phyloP scores from a whole-genome alignment of 2,888 invertebrate species.

The Synanthedon tipuliformis region DNA sequence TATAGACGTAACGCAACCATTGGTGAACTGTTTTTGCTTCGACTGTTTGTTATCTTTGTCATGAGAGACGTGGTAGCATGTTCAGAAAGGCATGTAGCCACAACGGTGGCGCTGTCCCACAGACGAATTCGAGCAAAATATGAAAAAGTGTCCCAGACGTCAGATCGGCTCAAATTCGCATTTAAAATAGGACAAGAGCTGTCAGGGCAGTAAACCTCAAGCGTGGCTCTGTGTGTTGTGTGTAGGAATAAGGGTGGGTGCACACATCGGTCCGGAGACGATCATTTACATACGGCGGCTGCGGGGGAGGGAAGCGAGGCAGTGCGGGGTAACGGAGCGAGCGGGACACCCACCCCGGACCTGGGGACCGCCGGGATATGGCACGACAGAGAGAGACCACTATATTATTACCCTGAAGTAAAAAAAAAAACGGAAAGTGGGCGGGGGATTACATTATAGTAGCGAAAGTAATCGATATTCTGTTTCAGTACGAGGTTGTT shows the following conservation, averaged over 20 bases:
- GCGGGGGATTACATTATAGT: slow-evolving; percentile 73
- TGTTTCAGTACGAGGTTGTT: slow-evolving; percentile 68
- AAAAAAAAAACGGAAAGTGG: slow-evolving; percentile 64
- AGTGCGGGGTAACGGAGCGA: slow-evolving; percentile 27
- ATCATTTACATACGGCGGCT: slow-evolving; percentile 68
- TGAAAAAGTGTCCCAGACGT: slow-evolving; percentile 21
- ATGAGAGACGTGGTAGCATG: slow-evolving; percentile 38
- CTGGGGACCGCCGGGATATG: slow-evolving; percentile 33
- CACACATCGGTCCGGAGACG: slow-evolving; percentile 58
- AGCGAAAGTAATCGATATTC: slow-evolving; percentile 73
- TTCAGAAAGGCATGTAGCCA: slow-evolving; percentile 22
- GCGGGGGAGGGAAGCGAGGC: slow-evolving; percentile 17
- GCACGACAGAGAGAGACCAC: slow-evolving; percentile 54
- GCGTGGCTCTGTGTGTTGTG: slow-evolving; percentile 35
- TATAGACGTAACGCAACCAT: slow-evolving; percentile 14
- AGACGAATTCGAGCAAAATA: neutral
- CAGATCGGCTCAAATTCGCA: slow-evolving; percentile 44
- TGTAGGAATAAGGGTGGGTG: slow-evolving; percentile 24
- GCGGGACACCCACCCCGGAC: slow-evolving; percentile 26
- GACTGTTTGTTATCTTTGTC: slow-evolving; percentile 55
- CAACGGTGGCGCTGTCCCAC: neutral
- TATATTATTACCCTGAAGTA: slow-evolving; percentile 59
- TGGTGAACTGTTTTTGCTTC: slow-evolving; percentile 38
- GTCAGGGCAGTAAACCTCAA: slow-evolving; percentile 66
- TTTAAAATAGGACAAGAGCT: slow-evolving; percentile 65